Conservation (phyloP, 2,888 invertebrate genomes). For the Ganaspis brasiliensis region DNA sequence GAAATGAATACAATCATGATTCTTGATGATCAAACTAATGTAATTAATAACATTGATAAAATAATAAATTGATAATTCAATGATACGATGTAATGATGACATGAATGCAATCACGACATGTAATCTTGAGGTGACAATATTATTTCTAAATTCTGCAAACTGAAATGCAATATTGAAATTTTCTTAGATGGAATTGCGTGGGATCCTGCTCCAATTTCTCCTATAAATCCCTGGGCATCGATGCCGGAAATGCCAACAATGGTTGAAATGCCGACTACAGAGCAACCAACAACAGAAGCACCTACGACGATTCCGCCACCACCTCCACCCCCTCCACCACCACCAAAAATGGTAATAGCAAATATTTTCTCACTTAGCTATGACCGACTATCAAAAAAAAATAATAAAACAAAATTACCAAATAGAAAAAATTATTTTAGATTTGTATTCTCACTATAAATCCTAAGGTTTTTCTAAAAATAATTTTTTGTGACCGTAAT, state of each 20-base stretch:
- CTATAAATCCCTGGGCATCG: neutral
- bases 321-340: neutral
- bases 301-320: neutral
- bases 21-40: too few species aligned
- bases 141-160: neutral
- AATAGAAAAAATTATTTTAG: too few species aligned
- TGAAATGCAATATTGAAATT: neutral
- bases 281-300: constrained; percentile 4
- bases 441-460: too few species aligned
- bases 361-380: neutral
- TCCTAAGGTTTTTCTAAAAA: too few species aligned
- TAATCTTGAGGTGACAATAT: neutral
- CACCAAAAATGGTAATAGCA: constrained; percentile 4
- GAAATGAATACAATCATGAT: too few species aligned
- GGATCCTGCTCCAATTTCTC: constrained; percentile 16
- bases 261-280: neutral
- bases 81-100: too few species aligned
- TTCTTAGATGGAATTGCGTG: neutral
- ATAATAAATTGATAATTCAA: too few species aligned
- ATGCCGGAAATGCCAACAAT: neutral
- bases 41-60: too few species aligned
- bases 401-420: too few species aligned
- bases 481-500: too few species aligned
- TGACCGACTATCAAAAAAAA: neutral
- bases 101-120: neutral